Percentiles rank a stretch among this genome's conserved stretches.
Evolutionary conservation across 2,797 vertebrate genomes (phyloP).

Genomic region (Hippopotamyrus pictus): DNA sequence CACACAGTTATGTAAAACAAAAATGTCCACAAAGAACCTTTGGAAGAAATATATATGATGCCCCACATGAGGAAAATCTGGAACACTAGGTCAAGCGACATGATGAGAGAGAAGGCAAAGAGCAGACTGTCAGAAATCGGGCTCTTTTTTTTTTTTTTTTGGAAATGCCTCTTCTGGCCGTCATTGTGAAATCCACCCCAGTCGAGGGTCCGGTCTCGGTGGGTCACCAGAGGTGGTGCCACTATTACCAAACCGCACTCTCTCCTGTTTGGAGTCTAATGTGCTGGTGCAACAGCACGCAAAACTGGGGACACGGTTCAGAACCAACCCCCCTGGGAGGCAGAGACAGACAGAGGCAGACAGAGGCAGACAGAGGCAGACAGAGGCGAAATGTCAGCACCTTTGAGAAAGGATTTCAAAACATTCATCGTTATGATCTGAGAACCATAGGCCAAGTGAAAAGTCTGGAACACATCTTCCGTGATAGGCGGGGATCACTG

Average conservation of each 20-base stretch:
- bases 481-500: too few species aligned
- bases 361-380: neutral
- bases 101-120: neutral
- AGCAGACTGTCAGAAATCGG: neutral
- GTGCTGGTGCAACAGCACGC: neutral
- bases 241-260: neutral
- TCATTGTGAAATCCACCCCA: neutral
- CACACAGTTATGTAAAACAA: neutral
- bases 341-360: neutral
- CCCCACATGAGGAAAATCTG: neutral
- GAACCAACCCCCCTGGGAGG: neutral
- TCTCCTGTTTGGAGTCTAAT: neutral
- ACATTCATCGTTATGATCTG: neutral
- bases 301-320: neutral
- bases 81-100: neutral
- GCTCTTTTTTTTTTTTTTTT: neutral
- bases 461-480: neutral
- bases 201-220: neutral
- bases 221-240: neutral
- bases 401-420: neutral
- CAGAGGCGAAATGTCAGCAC: neutral
- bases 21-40: neutral
- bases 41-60: neutral
- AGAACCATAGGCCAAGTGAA: neutral
- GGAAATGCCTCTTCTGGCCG: neutral